These are phyloP conservation scores for Mellivora capensis DNA, from an alignment of 2,113 vertebrate species.

Conservation along the genomic window DNA sequence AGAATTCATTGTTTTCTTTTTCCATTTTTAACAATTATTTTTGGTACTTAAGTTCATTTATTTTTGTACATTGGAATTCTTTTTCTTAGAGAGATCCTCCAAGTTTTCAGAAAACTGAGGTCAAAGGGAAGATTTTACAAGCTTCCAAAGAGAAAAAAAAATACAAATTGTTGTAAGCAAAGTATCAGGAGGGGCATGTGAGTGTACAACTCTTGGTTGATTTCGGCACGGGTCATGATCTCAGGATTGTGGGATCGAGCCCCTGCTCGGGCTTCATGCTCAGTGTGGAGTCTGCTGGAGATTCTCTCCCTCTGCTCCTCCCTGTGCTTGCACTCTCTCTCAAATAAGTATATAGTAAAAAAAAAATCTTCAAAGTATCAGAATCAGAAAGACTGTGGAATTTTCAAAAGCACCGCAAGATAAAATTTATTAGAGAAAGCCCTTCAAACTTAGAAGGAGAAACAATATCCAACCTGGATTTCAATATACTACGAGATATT, in stretches of 20 bases:
- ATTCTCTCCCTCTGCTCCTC: neutral
- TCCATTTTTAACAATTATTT: neutral
- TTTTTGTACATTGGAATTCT: neutral
- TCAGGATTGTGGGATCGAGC: too few species aligned
- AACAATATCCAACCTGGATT: neutral
- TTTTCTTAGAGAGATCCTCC: neutral
- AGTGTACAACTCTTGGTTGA: neutral
- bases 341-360: neutral
- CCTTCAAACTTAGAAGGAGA: neutral
- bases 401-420: neutral
- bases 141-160: neutral
- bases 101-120: neutral
- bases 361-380: neutral
- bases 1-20: neutral
- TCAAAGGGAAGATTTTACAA: conserved; percentile 19
- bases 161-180: neutral
- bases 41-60: neutral
- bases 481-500: neutral
- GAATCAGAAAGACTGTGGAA: neutral
- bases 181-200: neutral
- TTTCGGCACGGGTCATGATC: too few species aligned
- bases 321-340: neutral
- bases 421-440: conserved; percentile 9
- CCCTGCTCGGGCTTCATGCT: too few species aligned
- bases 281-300: too few species aligned